Base-by-base conservation (phyloP, 1,140 invertebrate genomes). In the Drosophila ogumai region DNA sequence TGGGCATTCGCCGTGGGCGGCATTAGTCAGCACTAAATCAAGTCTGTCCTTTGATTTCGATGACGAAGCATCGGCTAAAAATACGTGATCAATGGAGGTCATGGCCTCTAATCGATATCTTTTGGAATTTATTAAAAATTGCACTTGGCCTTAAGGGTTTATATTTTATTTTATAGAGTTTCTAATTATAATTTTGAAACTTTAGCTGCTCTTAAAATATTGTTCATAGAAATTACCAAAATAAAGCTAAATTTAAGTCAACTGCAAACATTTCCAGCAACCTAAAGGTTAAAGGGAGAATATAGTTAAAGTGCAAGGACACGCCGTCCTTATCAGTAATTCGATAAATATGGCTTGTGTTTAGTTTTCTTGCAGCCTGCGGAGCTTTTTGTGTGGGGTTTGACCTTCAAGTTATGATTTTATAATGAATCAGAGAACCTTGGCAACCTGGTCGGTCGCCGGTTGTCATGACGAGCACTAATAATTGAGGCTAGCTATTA, bases 401-500 rank as follows among this genome's bases (percentile, higher is more conserved):
- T n/a, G 61, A 31, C 66, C 63, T 67, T 17, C 22, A 22, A 25
- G 28, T 34, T 68, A 44, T 72, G 43, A 69, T 72, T 72, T 65
- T 36, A 22, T 49, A 65, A 75, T 47, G 19, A 56, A 74, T 49
- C 38, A 4, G 32, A 56, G 32, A 57, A 50, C 50, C 55, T 57
- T 36, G 3, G 12, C 49, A 46, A 34, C 65, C 68, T 72, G 32
- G 49, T 34, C 28, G 32, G 17, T 52, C 12, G 22, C 28, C 13
- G 41, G 41, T 25, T 34, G 38, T 34, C 61, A 43, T 68, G 52
- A 56, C 55, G 47, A 67, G 54, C 31, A 55, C 31, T 68, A 56
- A 77, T 68, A 76, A 60, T 59, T 68, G 49, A 59, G 47, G n/a
- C 32, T 9, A 32, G 32, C 74, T 63, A 64, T 75, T 50, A 74